Evolutionary conservation across 2,113 vertebrate species (phyloP), one percentile per base, ranked within the genome.

Genomic region (Lagopus leucura): DNA sequence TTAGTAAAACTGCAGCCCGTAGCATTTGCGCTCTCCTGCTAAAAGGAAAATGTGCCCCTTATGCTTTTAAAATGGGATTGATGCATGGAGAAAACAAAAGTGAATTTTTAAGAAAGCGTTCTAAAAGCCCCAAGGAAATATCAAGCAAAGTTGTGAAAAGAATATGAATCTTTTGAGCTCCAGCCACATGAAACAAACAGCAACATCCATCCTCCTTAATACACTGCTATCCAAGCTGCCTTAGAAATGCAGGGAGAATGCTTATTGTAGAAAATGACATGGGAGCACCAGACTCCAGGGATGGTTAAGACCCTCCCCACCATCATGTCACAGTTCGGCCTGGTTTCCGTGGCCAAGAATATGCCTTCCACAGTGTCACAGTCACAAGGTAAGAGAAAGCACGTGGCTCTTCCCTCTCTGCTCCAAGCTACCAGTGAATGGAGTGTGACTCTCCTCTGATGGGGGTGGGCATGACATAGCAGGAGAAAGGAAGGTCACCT

Each of bases 371-470:
- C 52, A 30, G 27, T 30, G 52, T 30, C 27, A 28, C 36, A 58
- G 64, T 80, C 64, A 70, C 61, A 63, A 57, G 25, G 45, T 19
- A 48, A 20, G 52, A 85, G 63, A 34, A 87, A 19, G 32, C 18
- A 20, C 1, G 10, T 9, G 30, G 64, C 22, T 81, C 77, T 64
- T 76, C 30, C 38, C 75, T 21, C 19, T 58, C 55, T 77, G 38
- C 43, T 58, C 48, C 57, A 50, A 75, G 45, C 36, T 34, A 24
- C 38, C 27, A 43, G 42, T 28, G 61, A 82, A 42, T 42, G 0
- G 0, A 75, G 32, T 10, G 16, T 55, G 32, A 55, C 20, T 36
- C 30, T 36, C 13, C 47, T 36, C 50, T 57, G 17, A 43, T 0
- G 0, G 13, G 40, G 8, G 19, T 34, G 48, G 45, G 30, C 64